Base-by-base conservation (phyloP, 1,140 invertebrate genomes). In the Papilio machaon region DNA sequence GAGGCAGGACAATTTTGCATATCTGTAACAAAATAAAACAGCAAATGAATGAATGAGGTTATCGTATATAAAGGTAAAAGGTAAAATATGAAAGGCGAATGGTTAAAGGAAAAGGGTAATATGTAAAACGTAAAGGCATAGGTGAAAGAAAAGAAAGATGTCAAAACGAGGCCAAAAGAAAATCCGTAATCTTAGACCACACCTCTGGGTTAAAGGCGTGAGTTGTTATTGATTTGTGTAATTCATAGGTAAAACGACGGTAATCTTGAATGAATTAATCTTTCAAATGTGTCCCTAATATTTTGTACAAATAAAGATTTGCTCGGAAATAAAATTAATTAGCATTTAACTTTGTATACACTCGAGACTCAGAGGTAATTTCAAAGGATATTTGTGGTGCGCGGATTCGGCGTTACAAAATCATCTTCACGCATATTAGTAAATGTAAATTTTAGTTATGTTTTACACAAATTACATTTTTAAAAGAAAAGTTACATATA, bases 1-100 rank as follows among this genome's bases (percentile, higher is more conserved):
- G 89, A 4, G 92, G 92, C n/a, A 94, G 80, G 15, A 94, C 87
- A 83, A 94, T 94, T 85, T 94, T 94, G 79, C 83, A 83, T 43
- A 88, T 78, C 92, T 94, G 88, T 74, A 86, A 89, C 82, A 75
- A 73, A 83, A 79, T 64, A 43, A 54, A 80, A 77, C 67, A 80
- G 52, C 52, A 52, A 82, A 9, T 46, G 8, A 74, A 17, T 73
- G 15, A 10, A 35, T n/a, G 2, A 13, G n/a, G 11, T 58, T 58
- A 43, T 43, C 5, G 15, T 17, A 17, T 52, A 17, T 13, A 17
- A 52, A 52, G 49, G 5, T 52, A 52, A 43, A 43, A 43, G 38
- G 38, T 30, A 30, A 30, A 2, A 30, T 30, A 30, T 30, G 23
- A 30, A 30, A 30, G 23, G 23, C 2, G 23, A 30, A 30, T 30